phyloP scores from a whole-genome alignment of 2,888 invertebrate genomes.

The Rosalia funebris region DNA sequence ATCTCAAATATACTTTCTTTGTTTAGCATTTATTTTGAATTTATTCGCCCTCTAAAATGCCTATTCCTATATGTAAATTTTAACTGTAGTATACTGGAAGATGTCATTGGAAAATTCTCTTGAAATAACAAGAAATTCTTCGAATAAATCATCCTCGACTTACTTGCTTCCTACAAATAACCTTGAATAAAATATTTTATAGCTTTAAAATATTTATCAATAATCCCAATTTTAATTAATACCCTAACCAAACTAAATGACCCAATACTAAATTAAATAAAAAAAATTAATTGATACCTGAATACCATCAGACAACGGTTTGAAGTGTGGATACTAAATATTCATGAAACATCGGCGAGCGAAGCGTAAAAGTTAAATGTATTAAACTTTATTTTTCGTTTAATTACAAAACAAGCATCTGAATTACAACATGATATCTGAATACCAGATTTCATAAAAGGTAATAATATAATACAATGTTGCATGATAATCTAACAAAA shows the following conservation, averaged over 20 bases:
- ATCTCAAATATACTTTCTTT: no score
- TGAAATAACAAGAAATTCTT: no score
- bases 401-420: neutral
- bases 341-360: slow-evolving; percentile 17
- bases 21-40: no score
- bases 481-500: no score
- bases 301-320: slow-evolving; percentile 18
- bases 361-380: slow-evolving; percentile 15
- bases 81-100: no score
- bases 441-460: neutral
- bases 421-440: neutral
- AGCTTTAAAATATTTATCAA: neutral
- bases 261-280: slow-evolving; percentile 10
- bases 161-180: no score
- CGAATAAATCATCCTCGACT: no score
- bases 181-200: neutral
- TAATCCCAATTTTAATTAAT: neutral
- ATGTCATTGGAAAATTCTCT: no score
- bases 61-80: no score
- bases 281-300: slow-evolving; percentile 18
- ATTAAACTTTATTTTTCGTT: slow-evolving; percentile 9
- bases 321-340: slow-evolving; percentile 28
- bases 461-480: no score
- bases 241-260: neutral
- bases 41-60: no score